Evolutionary conservation across 1,140 invertebrate genomes (phyloP), one percentile per base, ranked within the genome.

Genomic region (Bombyx mandarina): DNA sequence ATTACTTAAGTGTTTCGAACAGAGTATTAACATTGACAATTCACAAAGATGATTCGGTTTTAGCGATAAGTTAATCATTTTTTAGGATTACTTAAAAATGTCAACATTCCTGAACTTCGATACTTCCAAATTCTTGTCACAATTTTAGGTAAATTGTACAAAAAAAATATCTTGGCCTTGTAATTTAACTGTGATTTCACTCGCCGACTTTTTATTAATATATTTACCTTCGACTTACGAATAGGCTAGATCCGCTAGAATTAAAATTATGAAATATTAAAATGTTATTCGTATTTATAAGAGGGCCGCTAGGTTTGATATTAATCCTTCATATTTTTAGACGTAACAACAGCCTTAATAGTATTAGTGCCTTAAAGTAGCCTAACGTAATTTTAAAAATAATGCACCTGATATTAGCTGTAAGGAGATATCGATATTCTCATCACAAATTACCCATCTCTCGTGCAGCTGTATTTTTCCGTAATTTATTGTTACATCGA

Each of bases 401-500:
- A 57, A 55, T 73, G 67, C 70, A 74, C 71, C 58, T 63, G 58
- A 56, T 61, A 61, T 71, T 71, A 61, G 57, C 69, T 72, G 62
- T 55, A 56, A 53, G 44, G 47, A 55, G 10, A 58, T 53, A 50
- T 63, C 55, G 57, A 55, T 60, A 60, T 52, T 51, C 44, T 45
- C 61, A 63, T 63, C 61, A 63, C 61, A 63, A 63, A 47, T 59
- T 58, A 58, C 52, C 47, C 61, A 56, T 63, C 52, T 55, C 50
- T 46, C 42, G 50, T 53, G 54, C 55, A 47, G 8, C 54, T n/a
- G 58, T 65, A 35, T 51, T 35, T 35, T 51, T 51, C 50, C 22
- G 66, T 75, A 77, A 81, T 76, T 81, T 75, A 79, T 73, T 82
- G 60, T 75, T 62, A 61, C 56, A 61, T 62, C 43, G 63, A 65